Conservation (phyloP, 1,140 invertebrate genomes). For the Bombyx mandarina region DNA sequence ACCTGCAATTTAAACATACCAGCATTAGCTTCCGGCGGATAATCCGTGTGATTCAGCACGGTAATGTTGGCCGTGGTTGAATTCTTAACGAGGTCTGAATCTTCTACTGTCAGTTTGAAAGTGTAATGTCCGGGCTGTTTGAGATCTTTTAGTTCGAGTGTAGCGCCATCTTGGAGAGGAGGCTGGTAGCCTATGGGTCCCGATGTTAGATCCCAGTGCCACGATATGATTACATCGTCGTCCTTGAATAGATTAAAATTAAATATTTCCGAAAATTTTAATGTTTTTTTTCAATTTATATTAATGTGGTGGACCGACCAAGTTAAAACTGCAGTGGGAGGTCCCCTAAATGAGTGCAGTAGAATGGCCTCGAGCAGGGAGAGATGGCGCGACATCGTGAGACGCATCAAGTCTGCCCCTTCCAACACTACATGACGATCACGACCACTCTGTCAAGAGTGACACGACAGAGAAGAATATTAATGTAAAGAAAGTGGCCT, state of each 20-base stretch:
- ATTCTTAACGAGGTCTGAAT: slow-evolving; percentile 90
- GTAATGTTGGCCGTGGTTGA: slow-evolving; percentile 91
- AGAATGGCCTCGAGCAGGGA: no score
- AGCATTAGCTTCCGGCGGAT: slow-evolving; percentile 95
- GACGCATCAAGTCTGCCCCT: no score
- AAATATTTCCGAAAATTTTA: not conserved
- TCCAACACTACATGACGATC: no score
- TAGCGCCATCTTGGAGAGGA: slow-evolving; percentile 83
- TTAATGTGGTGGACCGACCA: no score
- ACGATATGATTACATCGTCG: slow-evolving; percentile 87
- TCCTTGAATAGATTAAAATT: slow-evolving; percentile 61
- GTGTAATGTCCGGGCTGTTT: slow-evolving; percentile 91
- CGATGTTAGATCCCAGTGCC: slow-evolving; percentile 93
- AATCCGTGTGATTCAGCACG: slow-evolving; percentile 92
- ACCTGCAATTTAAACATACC: slow-evolving; percentile 34
- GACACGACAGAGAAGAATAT: no score
- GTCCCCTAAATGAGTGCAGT: no score
- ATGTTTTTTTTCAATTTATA: no score
- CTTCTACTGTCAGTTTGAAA: slow-evolving; percentile 93
- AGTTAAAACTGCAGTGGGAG: no score
- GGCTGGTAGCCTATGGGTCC: slow-evolving; percentile 89
- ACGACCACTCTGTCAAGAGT: no score
- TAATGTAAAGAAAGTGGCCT: no score
- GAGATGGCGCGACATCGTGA: no score
- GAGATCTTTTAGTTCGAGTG: slow-evolving; percentile 86